phyloP scores from a whole-genome alignment of 2,797 vertebrate genomes.

The Acomys russatus region DNA sequence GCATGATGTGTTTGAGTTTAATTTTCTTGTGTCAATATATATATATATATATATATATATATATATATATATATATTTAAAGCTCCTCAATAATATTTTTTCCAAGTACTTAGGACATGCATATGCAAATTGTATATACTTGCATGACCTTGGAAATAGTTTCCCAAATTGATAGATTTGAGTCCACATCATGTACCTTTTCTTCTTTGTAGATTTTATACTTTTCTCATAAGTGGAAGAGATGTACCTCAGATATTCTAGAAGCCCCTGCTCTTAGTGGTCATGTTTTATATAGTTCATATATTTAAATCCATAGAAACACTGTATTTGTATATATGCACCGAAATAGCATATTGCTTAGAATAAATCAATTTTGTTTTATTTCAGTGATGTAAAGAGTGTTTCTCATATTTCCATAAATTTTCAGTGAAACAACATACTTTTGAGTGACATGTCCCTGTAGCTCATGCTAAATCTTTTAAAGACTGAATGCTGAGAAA shows the following conservation, averaged over 20 bases:
- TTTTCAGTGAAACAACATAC: neutral
- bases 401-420: neutral
- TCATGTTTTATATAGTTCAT: neutral
- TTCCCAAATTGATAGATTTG: neutral
- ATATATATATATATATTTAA: neutral
- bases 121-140: neutral
- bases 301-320: neutral
- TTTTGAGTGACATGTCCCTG: neutral
- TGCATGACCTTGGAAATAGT: neutral
- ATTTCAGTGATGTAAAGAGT: neutral
- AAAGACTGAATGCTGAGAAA: neutral
- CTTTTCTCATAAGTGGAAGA: neutral
- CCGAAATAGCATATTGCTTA: neutral
- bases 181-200: neutral
- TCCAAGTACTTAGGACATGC: neutral
- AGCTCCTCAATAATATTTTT: neutral
- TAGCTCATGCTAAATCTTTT: neutral
- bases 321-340: neutral
- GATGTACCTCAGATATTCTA: neutral
- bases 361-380: neutral
- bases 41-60: neutral
- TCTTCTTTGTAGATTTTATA: neutral
- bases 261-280: neutral
- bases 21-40: neutral
- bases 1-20: neutral